phyloP scores from a whole-genome alignment of 2,888 invertebrate species.

The Mythimna ferrago region DNA sequence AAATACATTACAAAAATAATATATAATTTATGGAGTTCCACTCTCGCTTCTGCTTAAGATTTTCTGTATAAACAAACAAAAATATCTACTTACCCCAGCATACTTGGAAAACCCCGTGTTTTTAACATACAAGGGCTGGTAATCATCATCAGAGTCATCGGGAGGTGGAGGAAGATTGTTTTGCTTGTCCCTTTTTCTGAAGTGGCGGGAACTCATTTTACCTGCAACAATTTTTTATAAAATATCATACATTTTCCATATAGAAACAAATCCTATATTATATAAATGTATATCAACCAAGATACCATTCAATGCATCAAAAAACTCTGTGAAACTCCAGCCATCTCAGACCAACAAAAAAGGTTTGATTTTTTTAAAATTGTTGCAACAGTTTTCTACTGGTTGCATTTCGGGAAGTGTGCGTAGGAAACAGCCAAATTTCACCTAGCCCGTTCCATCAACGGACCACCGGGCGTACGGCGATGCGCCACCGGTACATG shows the following conservation, averaged over 20 bases:
- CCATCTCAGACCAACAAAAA: neutral
- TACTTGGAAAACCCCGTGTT: constrained; percentile 39
- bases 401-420: too few relatives aligned
- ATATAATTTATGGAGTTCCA: neutral
- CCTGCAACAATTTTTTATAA: constrained; percentile 7
- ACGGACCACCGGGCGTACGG: too few relatives aligned
- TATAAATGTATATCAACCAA: neutral
- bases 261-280: neutral
- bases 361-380: neutral
- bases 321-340: neutral
- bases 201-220: constrained; percentile 64
- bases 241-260: neutral
- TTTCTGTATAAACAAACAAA: neutral
- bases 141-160: constrained; percentile 74
- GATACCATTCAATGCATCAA: neutral
- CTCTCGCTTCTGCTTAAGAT: neutral
- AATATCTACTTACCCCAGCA: constrained; percentile 51
- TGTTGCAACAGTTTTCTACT: too few relatives aligned
- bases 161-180: constrained; percentile 62
- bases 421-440: too few relatives aligned
- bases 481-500: too few relatives aligned
- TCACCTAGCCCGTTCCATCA: too few relatives aligned
- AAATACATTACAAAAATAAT: too few relatives aligned
- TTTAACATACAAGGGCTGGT: constrained; percentile 68
- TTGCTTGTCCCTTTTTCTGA: constrained; percentile 62